Conservation (phyloP, 2,888 invertebrate species). For the Chironomus riparius region DNA sequence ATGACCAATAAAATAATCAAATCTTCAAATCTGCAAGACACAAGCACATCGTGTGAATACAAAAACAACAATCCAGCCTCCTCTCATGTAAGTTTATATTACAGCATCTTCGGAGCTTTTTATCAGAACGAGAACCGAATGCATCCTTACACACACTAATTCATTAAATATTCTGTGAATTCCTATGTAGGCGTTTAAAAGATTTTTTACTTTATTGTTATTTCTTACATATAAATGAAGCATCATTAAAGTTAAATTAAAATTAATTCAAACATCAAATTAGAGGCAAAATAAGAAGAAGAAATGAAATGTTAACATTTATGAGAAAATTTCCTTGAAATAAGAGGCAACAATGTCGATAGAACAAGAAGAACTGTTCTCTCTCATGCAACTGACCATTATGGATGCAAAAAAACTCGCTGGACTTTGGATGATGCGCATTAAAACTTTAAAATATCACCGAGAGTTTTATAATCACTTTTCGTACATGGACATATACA, state of each 20-base stretch:
- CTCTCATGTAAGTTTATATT: no score
- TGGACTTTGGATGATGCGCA: constrained; percentile 8
- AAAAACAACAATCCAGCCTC: no score
- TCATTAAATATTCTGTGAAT: neutral
- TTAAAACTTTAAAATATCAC: constrained; percentile 21
- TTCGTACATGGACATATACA: neutral
- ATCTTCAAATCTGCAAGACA: no score
- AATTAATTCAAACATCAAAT: neutral
- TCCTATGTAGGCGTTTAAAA: neutral
- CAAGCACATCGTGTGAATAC: no score
- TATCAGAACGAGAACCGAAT: neutral
- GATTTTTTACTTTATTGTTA: no score
- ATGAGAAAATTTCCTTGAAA: neutral
- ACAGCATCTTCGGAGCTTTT: neutral
- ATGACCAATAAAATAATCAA: no score
- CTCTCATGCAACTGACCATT: neutral
- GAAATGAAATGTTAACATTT: no score
- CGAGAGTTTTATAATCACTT: neutral
- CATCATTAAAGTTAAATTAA: no score
- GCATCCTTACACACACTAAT: neutral
- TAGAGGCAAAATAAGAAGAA: no score
- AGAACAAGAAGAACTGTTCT: no score
- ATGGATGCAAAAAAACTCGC: neutral
- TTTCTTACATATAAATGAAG: no score
- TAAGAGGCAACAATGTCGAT: neutral